Percentiles rank a stretch among this genome's conserved stretches.
Conservation (phyloP, 2,888 invertebrate species). For the Pterobdella sp. region DNA sequence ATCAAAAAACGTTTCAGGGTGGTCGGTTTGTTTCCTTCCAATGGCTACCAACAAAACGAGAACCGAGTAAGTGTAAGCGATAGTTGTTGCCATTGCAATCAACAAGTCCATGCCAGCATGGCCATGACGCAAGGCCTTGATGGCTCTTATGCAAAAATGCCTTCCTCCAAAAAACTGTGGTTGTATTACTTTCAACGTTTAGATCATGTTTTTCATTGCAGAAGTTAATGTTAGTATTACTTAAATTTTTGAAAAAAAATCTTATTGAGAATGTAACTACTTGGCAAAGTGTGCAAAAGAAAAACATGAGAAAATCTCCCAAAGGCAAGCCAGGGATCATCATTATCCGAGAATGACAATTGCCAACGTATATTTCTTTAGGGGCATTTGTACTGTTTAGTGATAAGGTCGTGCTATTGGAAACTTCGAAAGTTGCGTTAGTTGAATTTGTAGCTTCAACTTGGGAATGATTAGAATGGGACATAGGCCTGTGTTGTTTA, state of each 20-base stretch:
- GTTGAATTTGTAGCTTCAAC: too few relatives aligned
- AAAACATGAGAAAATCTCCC: conserved; percentile 85
- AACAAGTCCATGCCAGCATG: conserved; percentile 98
- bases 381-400: background rate
- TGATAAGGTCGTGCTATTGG: too few relatives aligned
- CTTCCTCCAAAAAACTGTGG: conserved; percentile 80
- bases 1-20: conserved; percentile 96
- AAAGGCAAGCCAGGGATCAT: conserved; percentile 80
- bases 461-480: too few relatives aligned
- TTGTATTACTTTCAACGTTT: background rate
- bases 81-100: conserved; percentile 94
- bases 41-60: conserved; percentile 65
- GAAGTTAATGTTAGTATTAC: too few relatives aligned
- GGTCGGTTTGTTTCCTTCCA: conserved; percentile 66
- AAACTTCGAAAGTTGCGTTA: too few relatives aligned
- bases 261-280: too few relatives aligned
- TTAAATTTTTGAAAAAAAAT: too few relatives aligned
- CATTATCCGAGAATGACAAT: conserved; percentile 37
- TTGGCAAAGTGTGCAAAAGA: conserved; percentile 90
- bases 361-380: conserved; percentile 36
- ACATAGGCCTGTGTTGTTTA: too few relatives aligned
- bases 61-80: conserved; percentile 85
- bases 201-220: too few relatives aligned
- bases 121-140: conserved; percentile 77
- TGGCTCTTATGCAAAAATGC: conserved; percentile 91